A percentile compares a stretch with the other conserved stretches of the same genome.
Conservation (phyloP, 2,797 vertebrate genomes). For the Synanceia verrucosa region DNA sequence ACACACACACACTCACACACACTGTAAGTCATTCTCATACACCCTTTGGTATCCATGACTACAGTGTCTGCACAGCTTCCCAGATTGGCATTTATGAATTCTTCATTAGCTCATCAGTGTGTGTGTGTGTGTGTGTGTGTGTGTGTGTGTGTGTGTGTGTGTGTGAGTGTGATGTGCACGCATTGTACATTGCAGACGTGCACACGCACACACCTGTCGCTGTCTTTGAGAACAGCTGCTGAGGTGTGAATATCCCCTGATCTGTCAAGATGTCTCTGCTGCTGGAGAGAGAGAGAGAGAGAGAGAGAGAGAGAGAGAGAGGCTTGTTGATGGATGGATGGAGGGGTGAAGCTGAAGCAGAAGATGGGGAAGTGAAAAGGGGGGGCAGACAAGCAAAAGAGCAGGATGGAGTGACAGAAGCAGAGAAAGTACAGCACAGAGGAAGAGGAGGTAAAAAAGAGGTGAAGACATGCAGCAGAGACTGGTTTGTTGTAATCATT, state of each 20-base stretch:
- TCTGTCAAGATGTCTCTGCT: conserved; percentile 58
- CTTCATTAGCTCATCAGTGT: conserved; percentile 65
- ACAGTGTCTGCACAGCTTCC: conserved; percentile 54
- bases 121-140: conserved; percentile 30
- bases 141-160: conserved; percentile 30
- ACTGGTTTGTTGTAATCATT: conserved; percentile 1
- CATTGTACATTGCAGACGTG: conserved; percentile 4
- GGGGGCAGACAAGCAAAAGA: not conserved
- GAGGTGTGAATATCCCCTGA: conserved; percentile 59
- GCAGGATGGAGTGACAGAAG: not conserved
- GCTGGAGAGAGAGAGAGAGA: conserved; percentile 32
- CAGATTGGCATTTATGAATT: conserved; percentile 74
- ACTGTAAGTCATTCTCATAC: conserved; percentile 35
- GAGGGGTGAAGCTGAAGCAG: conserved; percentile 15
- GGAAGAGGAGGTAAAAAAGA: not conserved
- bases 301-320: not conserved
- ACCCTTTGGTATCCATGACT: conserved; percentile 70
- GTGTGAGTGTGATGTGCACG: conserved; percentile 14
- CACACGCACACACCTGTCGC: conserved; percentile 53
- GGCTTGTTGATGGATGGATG: conserved; percentile 3
- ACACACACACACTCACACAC: conserved; percentile 3
- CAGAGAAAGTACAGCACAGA: not conserved
- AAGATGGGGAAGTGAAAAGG: conserved; percentile 19
- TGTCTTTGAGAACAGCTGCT: conserved; percentile 65
- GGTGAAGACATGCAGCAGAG: not conserved